phyloP scores from a whole-genome alignment of 2,113 vertebrate genomes.

The Aegithalos caudatus region DNA sequence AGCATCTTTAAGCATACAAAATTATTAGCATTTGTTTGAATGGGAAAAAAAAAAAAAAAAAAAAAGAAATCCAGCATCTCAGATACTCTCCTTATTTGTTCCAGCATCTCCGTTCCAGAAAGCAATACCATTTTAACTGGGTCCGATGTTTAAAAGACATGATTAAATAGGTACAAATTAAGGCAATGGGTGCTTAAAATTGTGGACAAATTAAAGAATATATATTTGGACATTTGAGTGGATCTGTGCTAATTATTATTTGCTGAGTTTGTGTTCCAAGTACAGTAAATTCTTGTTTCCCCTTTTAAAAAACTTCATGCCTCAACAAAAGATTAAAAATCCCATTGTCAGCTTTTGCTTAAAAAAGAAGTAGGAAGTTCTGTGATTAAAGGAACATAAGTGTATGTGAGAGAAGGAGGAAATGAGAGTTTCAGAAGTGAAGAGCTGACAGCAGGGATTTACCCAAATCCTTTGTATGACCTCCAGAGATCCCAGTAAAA shows the following conservation, averaged over 20 bases:
- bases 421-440: slow-evolving; percentile 45
- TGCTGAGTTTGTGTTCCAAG: neutral
- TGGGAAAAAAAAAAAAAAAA: neutral
- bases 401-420: slow-evolving; percentile 22
- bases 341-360: slow-evolving; percentile 41
- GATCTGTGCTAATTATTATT: neutral
- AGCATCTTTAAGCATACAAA: neutral
- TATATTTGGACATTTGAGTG: neutral
- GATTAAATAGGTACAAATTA: neutral
- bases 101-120: neutral
- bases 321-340: slow-evolving; percentile 26
- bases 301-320: neutral
- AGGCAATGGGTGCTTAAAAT: neutral
- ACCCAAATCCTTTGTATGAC: neutral
- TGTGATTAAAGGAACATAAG: slow-evolving; percentile 17
- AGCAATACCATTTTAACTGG: neutral
- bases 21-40: neutral
- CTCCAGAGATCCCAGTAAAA: neutral
- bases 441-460: slow-evolving; percentile 30
- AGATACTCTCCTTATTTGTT: neutral
- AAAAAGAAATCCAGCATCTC: neutral
- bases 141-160: neutral
- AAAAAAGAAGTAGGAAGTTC: slow-evolving; percentile 62
- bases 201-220: neutral
- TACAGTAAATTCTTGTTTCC: neutral